Percentiles rank a stretch among this genome's conserved stretches.
phyloP scores from a whole-genome alignment of 2,113 vertebrate species.

The Forbesichthys agassizii region DNA sequence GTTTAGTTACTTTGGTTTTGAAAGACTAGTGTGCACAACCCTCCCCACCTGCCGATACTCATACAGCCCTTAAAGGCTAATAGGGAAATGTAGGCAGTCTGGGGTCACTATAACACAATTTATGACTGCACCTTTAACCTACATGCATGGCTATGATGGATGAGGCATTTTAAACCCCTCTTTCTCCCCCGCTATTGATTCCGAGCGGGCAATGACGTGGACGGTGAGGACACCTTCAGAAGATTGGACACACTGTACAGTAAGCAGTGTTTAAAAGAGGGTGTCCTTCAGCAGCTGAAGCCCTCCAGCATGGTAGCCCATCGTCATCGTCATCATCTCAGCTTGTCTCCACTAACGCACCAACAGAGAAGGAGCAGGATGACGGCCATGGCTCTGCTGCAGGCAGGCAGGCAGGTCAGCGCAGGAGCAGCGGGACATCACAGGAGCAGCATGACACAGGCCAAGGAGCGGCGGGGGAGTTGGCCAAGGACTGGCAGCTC shows the following conservation, averaged over 20 bases:
- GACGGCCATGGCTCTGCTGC: constrained; percentile 9
- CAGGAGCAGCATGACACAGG: constrained; percentile 21
- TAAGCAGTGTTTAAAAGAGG: no score
- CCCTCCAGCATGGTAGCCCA: constrained; percentile 37
- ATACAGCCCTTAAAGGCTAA: no score
- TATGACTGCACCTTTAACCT: no score
- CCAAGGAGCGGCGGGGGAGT: constrained; percentile 21
- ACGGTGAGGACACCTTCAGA: constrained; percentile 1
- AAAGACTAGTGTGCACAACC: no score
- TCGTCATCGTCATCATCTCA: constrained; percentile 7
- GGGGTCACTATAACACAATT: no score
- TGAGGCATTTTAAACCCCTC: no score
- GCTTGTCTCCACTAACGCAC: constrained; percentile 41
- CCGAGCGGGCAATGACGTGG: no score
- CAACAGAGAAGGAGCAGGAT: constrained; percentile 34
- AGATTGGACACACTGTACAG: constrained; percentile 1
- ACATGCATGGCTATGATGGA: no score
- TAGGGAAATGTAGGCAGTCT: no score
- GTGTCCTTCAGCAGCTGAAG: constrained; percentile 1
- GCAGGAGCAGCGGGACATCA: constrained; percentile 31
- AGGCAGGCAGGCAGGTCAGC: constrained; percentile 7
- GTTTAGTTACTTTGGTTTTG: no score
- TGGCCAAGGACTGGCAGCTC: constrained; percentile 2
- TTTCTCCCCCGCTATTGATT: no score
- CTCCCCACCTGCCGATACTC: no score